Conservation (phyloP, 2,113 vertebrate species). For the Felis catus region F.catus_Fca126_mat1.0 CM031420.1:93990501-93991000, state of each 20-base stretch:
- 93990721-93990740: background rate
- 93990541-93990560: background rate
- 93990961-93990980: background rate
- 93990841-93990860: background rate
- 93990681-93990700: background rate
- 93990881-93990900: background rate
- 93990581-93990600: background rate
- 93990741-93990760: background rate
- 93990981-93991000: background rate
- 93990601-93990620: background rate
- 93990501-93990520: too few species aligned
- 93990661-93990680: background rate
- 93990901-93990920: background rate
- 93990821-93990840: background rate
- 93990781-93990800: slow-evolving; percentile 12
- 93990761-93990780: background rate
- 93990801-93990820: background rate
- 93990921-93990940: background rate
- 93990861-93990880: background rate
- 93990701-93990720: background rate
- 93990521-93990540: background rate
- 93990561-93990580: rapidly evolving
- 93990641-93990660: background rate
- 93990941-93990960: background rate
- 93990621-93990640: rapidly evolving